phyloP scores from a whole-genome alignment of 2,888 invertebrate species.

The Pollenia griseotomentosa region DNA sequence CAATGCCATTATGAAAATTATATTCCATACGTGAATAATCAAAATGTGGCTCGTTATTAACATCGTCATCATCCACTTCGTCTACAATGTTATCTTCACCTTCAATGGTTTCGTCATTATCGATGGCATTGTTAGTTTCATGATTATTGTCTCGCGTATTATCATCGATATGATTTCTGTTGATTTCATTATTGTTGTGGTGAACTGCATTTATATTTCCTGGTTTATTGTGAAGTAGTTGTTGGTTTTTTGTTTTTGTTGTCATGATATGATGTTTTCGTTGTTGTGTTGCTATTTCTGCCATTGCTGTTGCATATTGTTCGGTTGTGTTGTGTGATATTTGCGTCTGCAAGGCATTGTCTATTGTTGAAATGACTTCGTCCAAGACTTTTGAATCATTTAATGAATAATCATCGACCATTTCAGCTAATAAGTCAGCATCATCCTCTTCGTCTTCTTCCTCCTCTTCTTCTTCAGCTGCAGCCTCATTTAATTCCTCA shows the following conservation, averaged over 20 bases:
- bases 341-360: conserved; percentile 63
- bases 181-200: conserved; percentile 72
- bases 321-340: conserved; percentile 50
- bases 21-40: conserved; percentile 84
- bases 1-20: conserved; percentile 82
- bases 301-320: conserved; percentile 30
- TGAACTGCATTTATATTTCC: conserved; percentile 65
- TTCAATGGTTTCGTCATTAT: conserved; percentile 72
- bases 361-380: conserved; percentile 68
- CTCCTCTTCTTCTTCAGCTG: conserved; percentile 37
- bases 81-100: conserved; percentile 65
- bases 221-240: conserved; percentile 73
- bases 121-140: conserved; percentile 14
- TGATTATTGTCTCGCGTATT: conserved; percentile 65
- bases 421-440: conserved; percentile 69
- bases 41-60: conserved; percentile 79
- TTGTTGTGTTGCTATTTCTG: conserved; percentile 38
- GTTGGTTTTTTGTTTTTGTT: conserved; percentile 42
- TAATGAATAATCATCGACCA: conserved; percentile 68
- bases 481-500: conserved; percentile 34
- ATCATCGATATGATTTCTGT: conserved; percentile 62
- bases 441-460: conserved; percentile 62
- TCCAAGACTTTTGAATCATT: conserved; percentile 67
- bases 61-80: conserved; percentile 62
- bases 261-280: conserved; percentile 24